Evolutionary conservation across 2,888 invertebrate genomes (phyloP).

Genomic region (Agrypnus murinus): DNA sequence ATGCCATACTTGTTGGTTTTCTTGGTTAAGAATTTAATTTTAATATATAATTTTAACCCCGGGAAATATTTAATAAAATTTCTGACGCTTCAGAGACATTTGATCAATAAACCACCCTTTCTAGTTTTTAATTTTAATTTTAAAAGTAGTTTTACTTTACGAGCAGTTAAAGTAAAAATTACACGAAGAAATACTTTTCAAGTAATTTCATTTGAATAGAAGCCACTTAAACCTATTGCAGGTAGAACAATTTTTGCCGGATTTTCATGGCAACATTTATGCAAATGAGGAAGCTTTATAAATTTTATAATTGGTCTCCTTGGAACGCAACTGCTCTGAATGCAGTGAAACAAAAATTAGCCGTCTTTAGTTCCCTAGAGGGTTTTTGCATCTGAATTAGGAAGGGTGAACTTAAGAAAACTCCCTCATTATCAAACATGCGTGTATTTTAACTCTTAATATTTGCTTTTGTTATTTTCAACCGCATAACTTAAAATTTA

Average conservation of each 20-base stretch:
- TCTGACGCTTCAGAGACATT: constrained; percentile 16
- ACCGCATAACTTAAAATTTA: constrained; percentile 20
- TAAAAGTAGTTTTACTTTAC: too few relatives aligned
- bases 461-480: constrained; percentile 16
- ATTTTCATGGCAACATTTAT: constrained; percentile 57
- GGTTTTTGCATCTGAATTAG: constrained; percentile 57
- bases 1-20: constrained; percentile 24
- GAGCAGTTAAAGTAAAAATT: too few relatives aligned
- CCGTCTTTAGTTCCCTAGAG: constrained; percentile 60
- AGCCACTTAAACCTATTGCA: constrained; percentile 4
- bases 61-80: constrained; percentile 12
- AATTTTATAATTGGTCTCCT: constrained; percentile 66
- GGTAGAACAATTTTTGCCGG: constrained; percentile 14
- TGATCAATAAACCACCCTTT: background rate
- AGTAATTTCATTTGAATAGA: too few relatives aligned
- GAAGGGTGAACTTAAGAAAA: constrained; percentile 55
- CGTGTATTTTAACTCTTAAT: constrained; percentile 29
- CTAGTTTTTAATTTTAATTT: too few relatives aligned
- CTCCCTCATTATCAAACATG: constrained; percentile 40
- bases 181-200: too few relatives aligned
- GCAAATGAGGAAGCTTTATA: constrained; percentile 64
- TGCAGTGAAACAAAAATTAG: constrained; percentile 63
- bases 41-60: constrained; percentile 23
- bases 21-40: constrained; percentile 38
- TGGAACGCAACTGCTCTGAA: constrained; percentile 61